Evolutionary conservation across 2,113 vertebrate species (phyloP).

Genomic region (Gadus macrocephalus): DNA sequence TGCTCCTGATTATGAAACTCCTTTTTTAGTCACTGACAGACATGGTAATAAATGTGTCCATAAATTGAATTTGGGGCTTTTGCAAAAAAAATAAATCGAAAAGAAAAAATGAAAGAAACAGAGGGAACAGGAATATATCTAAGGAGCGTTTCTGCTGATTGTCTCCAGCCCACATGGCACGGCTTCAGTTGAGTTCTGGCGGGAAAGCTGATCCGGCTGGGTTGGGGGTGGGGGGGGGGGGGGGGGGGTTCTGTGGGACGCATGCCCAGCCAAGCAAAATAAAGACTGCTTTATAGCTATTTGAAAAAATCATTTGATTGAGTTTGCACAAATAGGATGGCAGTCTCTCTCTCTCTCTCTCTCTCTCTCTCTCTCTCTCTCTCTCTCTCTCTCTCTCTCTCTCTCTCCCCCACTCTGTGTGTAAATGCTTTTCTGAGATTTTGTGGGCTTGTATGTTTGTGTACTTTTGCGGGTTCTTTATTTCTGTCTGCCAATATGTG

Average conservation of each 20-base stretch:
- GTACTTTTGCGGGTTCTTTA: neutral
- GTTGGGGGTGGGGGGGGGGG: slow-evolving; percentile 66
- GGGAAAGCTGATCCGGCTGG: slow-evolving; percentile 87
- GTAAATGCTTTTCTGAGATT: no score
- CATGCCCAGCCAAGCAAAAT: slow-evolving; percentile 89
- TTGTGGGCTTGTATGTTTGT: slow-evolving; percentile 22
- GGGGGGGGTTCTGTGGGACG: slow-evolving; percentile 51
- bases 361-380: no score
- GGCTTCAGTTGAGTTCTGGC: slow-evolving; percentile 85
- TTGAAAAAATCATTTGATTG: slow-evolving; percentile 97
- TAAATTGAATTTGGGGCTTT: slow-evolving; percentile 98
- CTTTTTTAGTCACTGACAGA: slow-evolving; percentile 93
- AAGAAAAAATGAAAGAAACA: no score
- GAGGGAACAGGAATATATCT: slow-evolving; percentile 94
- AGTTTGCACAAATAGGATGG: slow-evolving; percentile 81
- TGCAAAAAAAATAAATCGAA: slow-evolving; percentile 36
- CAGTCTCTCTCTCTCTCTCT: no score
- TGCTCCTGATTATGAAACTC: slow-evolving; percentile 91
- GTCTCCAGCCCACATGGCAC: slow-evolving; percentile 91
- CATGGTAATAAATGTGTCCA: slow-evolving; percentile 98
- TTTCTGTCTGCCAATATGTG: slow-evolving; percentile 29
- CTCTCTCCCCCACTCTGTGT: no score
- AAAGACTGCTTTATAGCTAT: slow-evolving; percentile 91
- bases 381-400: no score
- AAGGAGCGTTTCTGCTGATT: slow-evolving; percentile 93